Evolutionary conservation across 2,113 vertebrate species (phyloP).

Genomic region (Geococcyx californianus): DNA sequence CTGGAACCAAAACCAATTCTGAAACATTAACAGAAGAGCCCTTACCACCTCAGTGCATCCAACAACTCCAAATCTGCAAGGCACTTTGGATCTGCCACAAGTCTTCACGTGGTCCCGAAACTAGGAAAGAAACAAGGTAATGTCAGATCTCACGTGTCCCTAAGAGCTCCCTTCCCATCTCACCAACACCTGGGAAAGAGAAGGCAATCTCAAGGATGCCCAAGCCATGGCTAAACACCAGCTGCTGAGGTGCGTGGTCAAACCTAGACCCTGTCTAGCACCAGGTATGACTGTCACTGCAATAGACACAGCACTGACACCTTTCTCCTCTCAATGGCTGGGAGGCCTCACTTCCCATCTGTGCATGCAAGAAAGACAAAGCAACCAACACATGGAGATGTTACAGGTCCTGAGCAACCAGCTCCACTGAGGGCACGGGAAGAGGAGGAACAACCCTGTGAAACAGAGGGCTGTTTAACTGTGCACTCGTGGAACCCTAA

Average conservation of each 20-base stretch:
- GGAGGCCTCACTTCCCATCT: neutral
- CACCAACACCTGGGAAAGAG: neutral
- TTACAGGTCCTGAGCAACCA: neutral
- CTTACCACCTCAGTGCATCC: constrained; percentile 84
- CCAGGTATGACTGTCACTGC: neutral
- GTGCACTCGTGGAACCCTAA: neutral
- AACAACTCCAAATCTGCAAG: constrained; percentile 82
- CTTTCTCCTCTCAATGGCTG: neutral
- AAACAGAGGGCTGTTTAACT: neutral
- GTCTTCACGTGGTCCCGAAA: constrained; percentile 83
- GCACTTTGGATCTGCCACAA: constrained; percentile 80
- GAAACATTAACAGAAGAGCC: neutral
- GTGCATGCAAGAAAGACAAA: neutral
- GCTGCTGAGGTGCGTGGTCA: neutral
- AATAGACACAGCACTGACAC: neutral
- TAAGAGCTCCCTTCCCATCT: neutral
- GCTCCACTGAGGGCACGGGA: neutral
- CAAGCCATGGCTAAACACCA: neutral
- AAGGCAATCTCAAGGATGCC: neutral
- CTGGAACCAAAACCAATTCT: neutral
- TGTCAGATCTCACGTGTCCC: neutral
- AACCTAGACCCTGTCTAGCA: neutral
- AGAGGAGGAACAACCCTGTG: neutral
- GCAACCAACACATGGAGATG: neutral
- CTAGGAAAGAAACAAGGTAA: constrained; percentile 62